Evolutionary conservation across 2,113 vertebrate species (phyloP), one percentile per base, ranked within the genome.

Genomic region (Paraplagusia blochii): DNA sequence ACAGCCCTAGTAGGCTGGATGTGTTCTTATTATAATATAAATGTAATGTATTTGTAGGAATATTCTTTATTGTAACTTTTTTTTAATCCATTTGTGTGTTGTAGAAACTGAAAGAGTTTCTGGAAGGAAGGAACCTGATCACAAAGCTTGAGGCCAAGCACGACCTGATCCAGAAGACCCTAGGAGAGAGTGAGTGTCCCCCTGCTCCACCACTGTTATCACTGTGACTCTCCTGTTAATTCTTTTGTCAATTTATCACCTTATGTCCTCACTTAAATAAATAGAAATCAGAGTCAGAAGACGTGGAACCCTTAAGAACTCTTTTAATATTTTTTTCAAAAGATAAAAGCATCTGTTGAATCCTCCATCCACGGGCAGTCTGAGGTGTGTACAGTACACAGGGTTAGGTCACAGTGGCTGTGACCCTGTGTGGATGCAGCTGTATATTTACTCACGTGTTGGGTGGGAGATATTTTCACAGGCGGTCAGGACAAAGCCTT

Each of bases 91-190:
- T 52, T 16, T 67, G 9, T 72, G 17, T 57, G 38, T 76, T 88
- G 49, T 78, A 99, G 97, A 99, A 99, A 89, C 94, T 98, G 93
- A 99, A 98, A 88, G 97, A 99, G 75, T 99, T 97, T 81, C 91
- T 98, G 79, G 95, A 98, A 75, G 97, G 97, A 66, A 92, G 96
- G 85, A 99, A 95, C 88, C 92, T 99, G 84, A 99, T 99, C 87
- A 99, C 96, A 2, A 99, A 98, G 83, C 93, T 99, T 39, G 93
- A 99, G 81, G 95, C 97, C 88, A 98, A 99, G 87, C 94, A 95
- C 0, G 96, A 99, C 77, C 92, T 98, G 56, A 93, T 99, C 1
- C 90, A 98, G 89, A 99, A 98, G 86, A 94, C 93, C 60, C 82
- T 99, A 80, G 97, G 96, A 90, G 97, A 98, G 88, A 96, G 97